Conservation (phyloP, 2,888 invertebrate genomes). For the Lepeophtheirus nordmannii region DNA sequence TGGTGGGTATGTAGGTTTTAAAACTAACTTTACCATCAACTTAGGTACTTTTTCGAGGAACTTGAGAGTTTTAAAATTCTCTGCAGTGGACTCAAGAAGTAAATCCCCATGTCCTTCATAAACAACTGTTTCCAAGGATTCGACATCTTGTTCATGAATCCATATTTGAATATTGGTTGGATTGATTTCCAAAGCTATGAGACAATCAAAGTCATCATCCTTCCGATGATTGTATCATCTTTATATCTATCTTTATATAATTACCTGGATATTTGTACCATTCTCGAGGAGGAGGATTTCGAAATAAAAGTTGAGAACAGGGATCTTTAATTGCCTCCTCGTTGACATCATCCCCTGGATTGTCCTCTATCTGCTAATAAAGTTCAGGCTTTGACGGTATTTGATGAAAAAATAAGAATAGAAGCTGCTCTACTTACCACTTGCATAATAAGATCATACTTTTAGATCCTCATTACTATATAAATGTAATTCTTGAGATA, state of each 20-base stretch:
- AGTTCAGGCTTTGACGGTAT: too few relatives aligned
- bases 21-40: constrained; percentile 61
- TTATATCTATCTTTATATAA: too few relatives aligned
- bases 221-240: neutral
- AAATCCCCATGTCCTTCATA: constrained; percentile 79
- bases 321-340: neutral
- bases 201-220: neutral
- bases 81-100: constrained; percentile 64
- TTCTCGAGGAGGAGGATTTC: neutral
- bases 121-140: constrained; percentile 65
- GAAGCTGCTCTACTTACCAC: too few relatives aligned
- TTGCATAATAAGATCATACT: too few relatives aligned
- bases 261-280: constrained; percentile 1
- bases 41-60: constrained; percentile 86
- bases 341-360: neutral
- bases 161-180: constrained; percentile 82
- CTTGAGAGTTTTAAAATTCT: constrained; percentile 60
- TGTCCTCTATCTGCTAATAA: too few relatives aligned
- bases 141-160: constrained; percentile 81
- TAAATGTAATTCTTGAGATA: too few relatives aligned
- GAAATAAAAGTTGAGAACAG: neutral
- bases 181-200: constrained; percentile 47
- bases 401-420: too few relatives aligned
- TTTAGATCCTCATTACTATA: too few relatives aligned
- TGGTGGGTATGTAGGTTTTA: too few relatives aligned